A percentile compares a stretch with the other conserved stretches of the same genome.
Evolutionary conservation across 2,888 invertebrate genomes (phyloP).

Genomic region (Strigamia crassipes): DNA sequence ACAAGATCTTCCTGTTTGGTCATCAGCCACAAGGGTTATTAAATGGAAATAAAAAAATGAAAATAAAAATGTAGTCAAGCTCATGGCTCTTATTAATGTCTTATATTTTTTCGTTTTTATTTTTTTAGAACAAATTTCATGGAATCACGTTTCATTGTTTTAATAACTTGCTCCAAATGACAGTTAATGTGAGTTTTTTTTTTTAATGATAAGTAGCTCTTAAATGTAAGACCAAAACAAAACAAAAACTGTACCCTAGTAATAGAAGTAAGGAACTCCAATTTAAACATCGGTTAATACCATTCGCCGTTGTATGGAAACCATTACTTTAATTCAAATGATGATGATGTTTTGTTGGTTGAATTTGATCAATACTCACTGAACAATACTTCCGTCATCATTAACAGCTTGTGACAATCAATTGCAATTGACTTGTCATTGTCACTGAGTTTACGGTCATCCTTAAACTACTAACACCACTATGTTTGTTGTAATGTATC

Average conservation of each 20-base stretch:
- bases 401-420: neutral
- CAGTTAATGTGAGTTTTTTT: no score
- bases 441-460: no score
- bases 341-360: neutral
- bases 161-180: no score
- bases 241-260: neutral
- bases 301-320: neutral
- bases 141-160: neutral
- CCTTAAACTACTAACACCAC: no score
- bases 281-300: no score
- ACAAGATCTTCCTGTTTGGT: constrained; percentile 18
- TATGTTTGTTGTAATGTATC: no score
- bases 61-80: neutral
- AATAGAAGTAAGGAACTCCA: neutral
- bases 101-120: neutral
- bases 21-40: neutral
- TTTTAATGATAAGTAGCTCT: neutral
- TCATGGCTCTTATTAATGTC: neutral
- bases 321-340: neutral
- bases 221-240: neutral
- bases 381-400: neutral
- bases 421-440: neutral
- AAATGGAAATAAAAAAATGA: neutral
- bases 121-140: neutral
- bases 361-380: neutral